These are phyloP conservation scores for Erpetoichthys calabaricus DNA, from an alignment of 2,797 vertebrate genomes.

Conservation along the genomic window DNA sequence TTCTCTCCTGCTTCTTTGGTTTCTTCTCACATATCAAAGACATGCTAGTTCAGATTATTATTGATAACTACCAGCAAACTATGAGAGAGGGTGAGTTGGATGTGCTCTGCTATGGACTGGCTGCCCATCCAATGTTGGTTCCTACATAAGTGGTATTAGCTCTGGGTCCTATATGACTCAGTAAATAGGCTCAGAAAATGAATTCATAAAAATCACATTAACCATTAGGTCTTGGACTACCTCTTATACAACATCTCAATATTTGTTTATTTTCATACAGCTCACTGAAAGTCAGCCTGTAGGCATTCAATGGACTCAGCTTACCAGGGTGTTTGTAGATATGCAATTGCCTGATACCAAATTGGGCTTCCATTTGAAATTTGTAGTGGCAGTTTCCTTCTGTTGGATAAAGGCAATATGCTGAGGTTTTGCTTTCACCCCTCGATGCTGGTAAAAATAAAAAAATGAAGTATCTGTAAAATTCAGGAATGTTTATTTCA, in stretches of 20 bases:
- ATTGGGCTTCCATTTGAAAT: conserved; percentile 38
- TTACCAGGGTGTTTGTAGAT: conserved; percentile 51
- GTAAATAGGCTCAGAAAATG: neutral
- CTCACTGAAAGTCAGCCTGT: neutral
- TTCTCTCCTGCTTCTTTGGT: no score
- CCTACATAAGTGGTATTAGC: no score
- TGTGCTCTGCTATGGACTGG: no score
- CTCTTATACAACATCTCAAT: no score
- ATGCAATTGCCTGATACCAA: conserved; percentile 35
- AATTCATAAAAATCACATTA: neutral
- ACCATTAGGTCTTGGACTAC: no score
- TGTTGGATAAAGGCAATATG: conserved; percentile 45
- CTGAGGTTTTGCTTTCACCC: conserved; percentile 16
- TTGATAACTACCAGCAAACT: no score
- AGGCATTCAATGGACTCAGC: neutral
- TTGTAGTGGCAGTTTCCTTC: conserved; percentile 43
- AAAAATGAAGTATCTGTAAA: neutral
- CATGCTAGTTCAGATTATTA: no score
- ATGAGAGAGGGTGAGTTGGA: no score
- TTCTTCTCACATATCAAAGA: no score
- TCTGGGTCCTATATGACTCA: no score
- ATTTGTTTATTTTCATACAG: no score
- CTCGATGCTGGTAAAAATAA: conserved; percentile 4
- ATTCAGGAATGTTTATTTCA: neutral
- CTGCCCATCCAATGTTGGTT: no score